Conservation (phyloP, 2,113 vertebrate species). For the Bufo bufo region DNA sequence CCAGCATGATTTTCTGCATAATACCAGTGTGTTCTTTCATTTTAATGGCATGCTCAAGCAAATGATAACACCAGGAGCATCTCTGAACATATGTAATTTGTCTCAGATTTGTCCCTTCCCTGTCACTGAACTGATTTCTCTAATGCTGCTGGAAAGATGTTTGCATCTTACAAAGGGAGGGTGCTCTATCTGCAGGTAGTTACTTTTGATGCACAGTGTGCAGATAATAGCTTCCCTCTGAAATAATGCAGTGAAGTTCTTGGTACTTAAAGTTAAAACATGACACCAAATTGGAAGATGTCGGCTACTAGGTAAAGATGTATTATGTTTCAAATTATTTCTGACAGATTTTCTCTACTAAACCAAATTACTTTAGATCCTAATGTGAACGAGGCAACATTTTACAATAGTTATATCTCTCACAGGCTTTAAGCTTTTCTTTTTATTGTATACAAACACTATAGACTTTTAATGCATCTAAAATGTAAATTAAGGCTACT, state of each 20-base stretch:
- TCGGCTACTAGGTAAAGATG: not conserved
- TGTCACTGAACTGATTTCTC: slow-evolving; percentile 49
- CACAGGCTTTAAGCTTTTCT: not conserved
- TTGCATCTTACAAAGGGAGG: slow-evolving; percentile 47
- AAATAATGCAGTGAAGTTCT: slow-evolving; percentile 45
- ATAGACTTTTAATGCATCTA: not conserved
- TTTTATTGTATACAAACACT: not conserved
- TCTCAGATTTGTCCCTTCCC: slow-evolving; percentile 45
- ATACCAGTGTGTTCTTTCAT: slow-evolving; percentile 29
- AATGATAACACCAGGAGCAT: slow-evolving; percentile 50
- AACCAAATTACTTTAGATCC: not conserved
- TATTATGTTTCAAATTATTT: slow-evolving; percentile 26
- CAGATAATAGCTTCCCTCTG: slow-evolving; percentile 41
- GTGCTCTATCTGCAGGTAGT: slow-evolving; percentile 47
- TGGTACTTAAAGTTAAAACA: slow-evolving; percentile 31
- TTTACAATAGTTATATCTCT: not conserved
- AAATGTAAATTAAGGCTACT: not conserved
- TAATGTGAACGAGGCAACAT: not conserved
- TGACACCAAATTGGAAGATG: slow-evolving; percentile 20
- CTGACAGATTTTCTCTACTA: slow-evolving; percentile 18
- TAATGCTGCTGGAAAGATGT: slow-evolving; percentile 28
- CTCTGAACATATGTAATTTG: slow-evolving; percentile 54
- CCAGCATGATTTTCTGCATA: slow-evolving; percentile 23
- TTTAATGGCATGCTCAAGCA: slow-evolving; percentile 52
- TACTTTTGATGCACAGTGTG: slow-evolving; percentile 55